Base-by-base conservation (phyloP, 2,888 invertebrate species). In the Selenia dentaria region DNA sequence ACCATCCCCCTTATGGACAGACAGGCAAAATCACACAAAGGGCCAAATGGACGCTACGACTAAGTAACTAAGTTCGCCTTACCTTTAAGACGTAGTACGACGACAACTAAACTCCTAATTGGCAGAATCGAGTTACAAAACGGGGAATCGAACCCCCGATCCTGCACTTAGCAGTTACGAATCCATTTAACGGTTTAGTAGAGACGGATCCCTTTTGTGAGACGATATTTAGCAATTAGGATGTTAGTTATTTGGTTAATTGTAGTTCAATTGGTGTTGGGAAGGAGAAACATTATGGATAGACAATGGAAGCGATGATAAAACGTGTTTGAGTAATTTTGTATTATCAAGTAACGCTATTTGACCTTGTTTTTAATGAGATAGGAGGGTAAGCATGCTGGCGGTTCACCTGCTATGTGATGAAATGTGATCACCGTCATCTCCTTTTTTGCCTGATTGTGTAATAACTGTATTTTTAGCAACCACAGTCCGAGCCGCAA, bases 151-250 rank as follows among this genome's bases (percentile, higher is more conserved):
- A 88, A 85, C 83, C 86, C 79, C 76, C 83, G 79, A 88, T 87
- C 82, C 70, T 62, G 84, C 89, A 89, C 89, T 89, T 86, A 88
- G 76, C 73, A 70, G 67, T 62, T 58, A 69, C 65, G 75, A 79
- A 84, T 85, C 89, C 89, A 86, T 90, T 90, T 89, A 90, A 87
- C 88, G 89, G 88, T 87, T 89, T 87, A 88, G 84, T 86, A 78
- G 72, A 83, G 84, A 78, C 66, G 80, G 74, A 84, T 82, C 85
- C 85, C 83, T 76, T 79, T 77, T 78, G 75, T 58, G 72, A 83
- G 70, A 83, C 84, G 79, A 83, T 87, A 85, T 83, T 83, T 73
- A 70, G 74, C 87, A 87, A 87, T 89, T 88, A 88, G 67, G 79
- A 80, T 81, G 79, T 70, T 68, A 66, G 62, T 69, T 62, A 57